Evolutionary conservation across 2,888 invertebrate genomes (phyloP), one percentile per base, ranked within the genome.

Genomic region (Pristionchus entomophagus): DNA sequence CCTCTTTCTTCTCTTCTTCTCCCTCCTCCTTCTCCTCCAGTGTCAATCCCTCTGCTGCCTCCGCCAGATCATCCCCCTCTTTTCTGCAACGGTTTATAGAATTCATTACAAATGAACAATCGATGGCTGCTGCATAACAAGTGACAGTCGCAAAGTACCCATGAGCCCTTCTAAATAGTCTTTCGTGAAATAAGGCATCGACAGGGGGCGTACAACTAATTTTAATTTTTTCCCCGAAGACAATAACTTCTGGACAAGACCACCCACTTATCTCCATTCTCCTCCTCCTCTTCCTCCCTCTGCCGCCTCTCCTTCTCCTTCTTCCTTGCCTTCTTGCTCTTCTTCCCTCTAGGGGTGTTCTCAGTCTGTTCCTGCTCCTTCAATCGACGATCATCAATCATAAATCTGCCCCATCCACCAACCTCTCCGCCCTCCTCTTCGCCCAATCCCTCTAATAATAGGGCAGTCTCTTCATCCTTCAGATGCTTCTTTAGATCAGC

Each of bases 401-500:
- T 26, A 35, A 45, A 22, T 51, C 51, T 32, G 49, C n/a, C 29
- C 32, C 14, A 3, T n/a, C n/a, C n/a, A 51, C 5, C 29, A 45
- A 56, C 84, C 51, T 49, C 73, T 51, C 51, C 85, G 1, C 82
- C 85, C 35, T 85, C 82, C 38, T 78, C 62, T 38, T 82, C 56
- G 8, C 59, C 38, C 14, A 41, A 5, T 41, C 51, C 84, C 26
- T 38, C 65, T 17, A 62, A 49, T n/a, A 84, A n/a, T 5, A 80
- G 85, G 12, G 86, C 87, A 5, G 88, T 87, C 85, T 93, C 93
- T 62, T 94, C 94, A 77, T 93, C 93, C 82, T 91, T 91, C 94
- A 95, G 93, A 88, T 94, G 93, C 51, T 92, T 92, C 87, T 92
- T 93, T 65, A 95, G 87, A 32, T 94, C 90, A 4, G 92, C 93